Evolutionary conservation across 2,888 invertebrate genomes (phyloP).

Genomic region (Coelopa pilipes): DNA sequence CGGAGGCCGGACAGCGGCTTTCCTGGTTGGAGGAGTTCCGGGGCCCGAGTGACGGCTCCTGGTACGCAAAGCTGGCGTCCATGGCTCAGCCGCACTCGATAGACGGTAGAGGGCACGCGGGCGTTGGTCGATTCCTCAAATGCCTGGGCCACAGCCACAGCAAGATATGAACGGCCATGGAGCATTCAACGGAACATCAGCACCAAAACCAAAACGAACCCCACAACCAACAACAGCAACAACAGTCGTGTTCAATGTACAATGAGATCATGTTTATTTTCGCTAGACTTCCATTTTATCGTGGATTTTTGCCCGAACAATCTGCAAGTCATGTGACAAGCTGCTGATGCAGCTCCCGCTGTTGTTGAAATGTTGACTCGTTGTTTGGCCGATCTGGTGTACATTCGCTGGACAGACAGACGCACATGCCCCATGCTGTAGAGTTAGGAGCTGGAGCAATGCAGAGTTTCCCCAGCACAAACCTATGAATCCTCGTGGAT

Average conservation of each 20-base stretch:
- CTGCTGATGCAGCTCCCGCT: slow-evolving; percentile 65
- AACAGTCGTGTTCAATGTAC: slow-evolving; percentile 19
- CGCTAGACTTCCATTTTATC: slow-evolving; percentile 37
- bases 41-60: no score
- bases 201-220: not conserved
- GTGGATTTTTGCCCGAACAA: slow-evolving; percentile 43
- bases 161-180: not conserved
- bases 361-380: slow-evolving; percentile 63
- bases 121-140: no score
- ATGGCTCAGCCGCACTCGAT: no score
- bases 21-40: no score
- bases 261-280: slow-evolving; percentile 64
- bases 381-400: slow-evolving; percentile 44
- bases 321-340: slow-evolving; percentile 65
- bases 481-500: no score
- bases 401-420: slow-evolving; percentile 17
- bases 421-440: no score
- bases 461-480: no score
- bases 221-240: slow-evolving; percentile 6
- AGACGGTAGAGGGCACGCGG: no score
- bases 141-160: no score
- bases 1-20: not conserved
- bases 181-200: not conserved
- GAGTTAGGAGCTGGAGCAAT: no score
- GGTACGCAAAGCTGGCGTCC: no score